These are phyloP conservation scores for Heliconius hermathena DNA, from an alignment of 1,140 invertebrate genomes.

Conservation along the genomic window DNA sequence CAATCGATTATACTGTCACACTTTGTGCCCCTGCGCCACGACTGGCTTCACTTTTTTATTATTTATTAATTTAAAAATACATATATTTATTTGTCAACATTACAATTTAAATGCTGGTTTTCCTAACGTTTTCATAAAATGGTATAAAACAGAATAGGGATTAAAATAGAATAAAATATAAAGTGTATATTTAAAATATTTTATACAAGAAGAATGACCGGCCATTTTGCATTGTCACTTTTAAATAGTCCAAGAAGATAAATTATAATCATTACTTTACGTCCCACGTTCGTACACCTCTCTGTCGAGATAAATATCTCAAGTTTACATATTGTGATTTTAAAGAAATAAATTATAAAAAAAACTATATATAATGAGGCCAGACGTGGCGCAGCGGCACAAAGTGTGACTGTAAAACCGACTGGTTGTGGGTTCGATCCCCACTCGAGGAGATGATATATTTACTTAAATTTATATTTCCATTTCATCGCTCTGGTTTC, in stretches of 20 bases:
- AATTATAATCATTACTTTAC: not conserved
- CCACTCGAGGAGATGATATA: too few relatives aligned
- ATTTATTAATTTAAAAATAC: too few relatives aligned
- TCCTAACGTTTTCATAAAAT: not conserved
- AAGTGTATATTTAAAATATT: not conserved
- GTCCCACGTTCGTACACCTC: not conserved
- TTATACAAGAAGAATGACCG: not conserved
- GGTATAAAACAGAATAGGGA: not conserved
- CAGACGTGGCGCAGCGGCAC: too few relatives aligned
- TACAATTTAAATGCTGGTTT: too few relatives aligned
- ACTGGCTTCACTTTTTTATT: too few relatives aligned
- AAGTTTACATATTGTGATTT: not conserved
- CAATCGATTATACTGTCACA: too few relatives aligned
- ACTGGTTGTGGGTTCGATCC: too few relatives aligned
- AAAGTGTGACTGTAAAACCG: too few relatives aligned
- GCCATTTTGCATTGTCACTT: not conserved
- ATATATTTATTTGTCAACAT: too few relatives aligned
- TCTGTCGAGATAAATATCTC: not conserved
- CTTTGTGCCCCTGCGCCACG: too few relatives aligned
- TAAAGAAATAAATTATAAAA: not conserved
- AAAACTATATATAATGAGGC: not conserved
- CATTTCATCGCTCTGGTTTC: too few relatives aligned
- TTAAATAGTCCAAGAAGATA: not conserved
- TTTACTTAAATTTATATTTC: too few relatives aligned
- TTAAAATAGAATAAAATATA: not conserved